A percentile compares a stretch with the other conserved stretches of the same genome.
These are phyloP conservation scores for Petrocephalus microphthalmus DNA, from an alignment of 2,113 vertebrate genomes.

Conservation along the genomic window DNA sequence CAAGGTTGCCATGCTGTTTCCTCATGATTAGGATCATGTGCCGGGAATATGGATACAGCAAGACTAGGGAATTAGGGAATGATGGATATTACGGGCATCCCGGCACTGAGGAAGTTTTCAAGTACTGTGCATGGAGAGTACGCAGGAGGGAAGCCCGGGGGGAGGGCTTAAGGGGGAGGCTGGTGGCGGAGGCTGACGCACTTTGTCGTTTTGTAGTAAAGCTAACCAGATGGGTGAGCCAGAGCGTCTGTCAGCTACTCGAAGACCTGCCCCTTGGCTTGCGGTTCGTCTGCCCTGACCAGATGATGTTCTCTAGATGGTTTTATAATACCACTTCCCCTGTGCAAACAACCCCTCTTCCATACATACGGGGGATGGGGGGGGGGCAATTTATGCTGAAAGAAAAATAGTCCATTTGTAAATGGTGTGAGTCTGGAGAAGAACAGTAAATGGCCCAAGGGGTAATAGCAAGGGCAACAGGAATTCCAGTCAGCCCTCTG, in stretches of 20 bases:
- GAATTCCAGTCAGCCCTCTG: not conserved
- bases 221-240: constrained; percentile 19
- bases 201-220: not conserved
- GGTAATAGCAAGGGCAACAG: not conserved
- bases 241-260: constrained; percentile 7
- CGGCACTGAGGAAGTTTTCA: not conserved
- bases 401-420: constrained; percentile 6
- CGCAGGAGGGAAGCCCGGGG: not conserved
- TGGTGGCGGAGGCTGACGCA: not conserved
- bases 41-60: not conserved
- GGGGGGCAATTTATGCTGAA: not conserved
- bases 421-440: not conserved
- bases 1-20: constrained; percentile 43
- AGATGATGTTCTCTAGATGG: constrained; percentile 19
- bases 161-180: not conserved
- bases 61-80: not conserved
- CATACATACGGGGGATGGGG: not conserved
- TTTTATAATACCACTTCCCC: constrained; percentile 14
- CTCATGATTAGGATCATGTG: not conserved
- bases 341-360: constrained; percentile 9
- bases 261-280: constrained; percentile 13
- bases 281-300: constrained; percentile 13
- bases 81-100: not conserved
- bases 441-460: not conserved
- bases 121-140: not conserved